Evolutionary conservation across 2,888 invertebrate species (phyloP).

Genomic region (Reticulitermes lucifugus): DNA sequence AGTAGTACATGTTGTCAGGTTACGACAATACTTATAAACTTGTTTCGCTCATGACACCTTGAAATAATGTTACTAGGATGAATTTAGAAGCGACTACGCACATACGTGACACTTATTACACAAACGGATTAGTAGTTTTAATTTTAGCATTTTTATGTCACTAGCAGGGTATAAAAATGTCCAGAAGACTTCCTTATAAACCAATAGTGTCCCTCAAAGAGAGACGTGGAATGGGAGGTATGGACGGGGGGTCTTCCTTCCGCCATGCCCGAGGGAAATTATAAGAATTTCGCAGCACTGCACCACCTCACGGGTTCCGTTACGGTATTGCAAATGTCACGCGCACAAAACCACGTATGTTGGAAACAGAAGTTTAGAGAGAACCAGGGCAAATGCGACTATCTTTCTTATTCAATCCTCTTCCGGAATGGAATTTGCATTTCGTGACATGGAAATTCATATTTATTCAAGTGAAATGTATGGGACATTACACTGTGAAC

Average conservation of each 20-base stretch:
- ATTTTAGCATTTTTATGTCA: constrained; percentile 10
- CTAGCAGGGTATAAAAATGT: not conserved
- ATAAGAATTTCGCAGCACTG: constrained; percentile 19
- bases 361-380: not conserved
- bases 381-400: not conserved
- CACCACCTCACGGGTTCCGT: not conserved
- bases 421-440: not conserved
- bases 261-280: constrained; percentile 21
- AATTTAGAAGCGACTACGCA: not conserved
- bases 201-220: not conserved
- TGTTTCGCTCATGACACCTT: too few relatives aligned
- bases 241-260: not conserved
- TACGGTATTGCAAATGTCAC: constrained; percentile 10
- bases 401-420: not conserved
- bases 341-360: not conserved
- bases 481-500: not conserved
- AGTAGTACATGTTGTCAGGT: too few relatives aligned
- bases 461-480: not conserved
- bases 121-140: not conserved
- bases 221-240: not conserved
- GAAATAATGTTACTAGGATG: not conserved
- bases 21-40: too few relatives aligned
- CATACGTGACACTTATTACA: not conserved
- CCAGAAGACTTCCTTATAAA: not conserved
- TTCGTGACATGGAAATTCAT: not conserved